Evolutionary conservation across 2,888 invertebrate species (phyloP), one percentile per base, ranked within the genome.

Genomic region (Ischnura elegans): DNA sequence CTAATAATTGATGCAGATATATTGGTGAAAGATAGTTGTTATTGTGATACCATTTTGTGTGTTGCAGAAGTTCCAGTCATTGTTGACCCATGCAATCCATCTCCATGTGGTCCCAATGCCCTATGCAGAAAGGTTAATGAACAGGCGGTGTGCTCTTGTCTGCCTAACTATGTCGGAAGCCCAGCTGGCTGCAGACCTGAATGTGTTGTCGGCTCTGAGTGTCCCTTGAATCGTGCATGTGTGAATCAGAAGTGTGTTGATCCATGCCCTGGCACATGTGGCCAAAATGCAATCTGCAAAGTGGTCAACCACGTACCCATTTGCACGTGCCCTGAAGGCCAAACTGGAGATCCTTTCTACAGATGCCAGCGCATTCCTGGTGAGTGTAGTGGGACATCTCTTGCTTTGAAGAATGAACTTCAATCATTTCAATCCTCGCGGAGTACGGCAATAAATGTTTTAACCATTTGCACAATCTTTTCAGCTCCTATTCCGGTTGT

Each of bases 301-400:
- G 97, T 97, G 93, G 97, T 97, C 94, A 98, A 98, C 95, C 98
- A 98, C 95, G 97, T 97, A 95, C 98, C 98, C 21, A 98, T 98
- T 95, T 98, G 97, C 94, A 97, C 97, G 95, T 98, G 98, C 95
- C 97, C 97, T 95, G 96, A 97, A 94, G 97, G 97, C 87, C 97
- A 96, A 94, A 96, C 97, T 93, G 97, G 97, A 84, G 94, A 95
- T 94, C 97, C 98, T 16, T 98, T 98, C 95, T 94, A 95, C 95
- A 96, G 96, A 94, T 96, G 96, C 95, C 51, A 55, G 21, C 47
- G 43, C 43, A 61, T 94, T 51, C 94, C 94, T 45, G 90, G 94
- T 94, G 94, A 94, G 94, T n/a, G n/a, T 45, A 55, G 6, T 19
- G 6, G 25, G 6, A 84, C 10, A 93, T 93, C n/a, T 90, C 8